Percentiles rank a stretch among this genome's conserved stretches.
phyloP scores from a whole-genome alignment of 2,888 invertebrate genomes.

The Automeris io region DNA sequence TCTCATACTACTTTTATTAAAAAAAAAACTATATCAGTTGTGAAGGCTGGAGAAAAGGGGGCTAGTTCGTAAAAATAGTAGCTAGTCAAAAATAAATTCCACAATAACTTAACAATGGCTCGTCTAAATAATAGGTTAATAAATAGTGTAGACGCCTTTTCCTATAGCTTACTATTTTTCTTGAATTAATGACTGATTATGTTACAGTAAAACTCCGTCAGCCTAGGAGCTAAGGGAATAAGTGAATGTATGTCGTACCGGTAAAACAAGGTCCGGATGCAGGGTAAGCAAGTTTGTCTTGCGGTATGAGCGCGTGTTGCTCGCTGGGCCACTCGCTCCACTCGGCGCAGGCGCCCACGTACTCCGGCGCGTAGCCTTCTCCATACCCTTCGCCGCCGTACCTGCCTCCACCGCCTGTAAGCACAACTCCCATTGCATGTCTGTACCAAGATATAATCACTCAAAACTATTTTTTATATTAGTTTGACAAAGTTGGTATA shows the following conservation, averaged over 20 bases:
- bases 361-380: conserved; percentile 64
- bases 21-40: background rate
- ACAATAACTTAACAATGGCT: no score
- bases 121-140: no score
- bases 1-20: no score
- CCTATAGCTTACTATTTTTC: no score
- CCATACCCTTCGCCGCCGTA: conserved; percentile 68
- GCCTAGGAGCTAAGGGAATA: background rate
- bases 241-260: conserved; percentile 49
- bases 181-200: no score
- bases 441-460: no score
- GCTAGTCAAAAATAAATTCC: no score
- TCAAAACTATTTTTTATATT: no score
- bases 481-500: no score
- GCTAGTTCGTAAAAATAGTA: no score
- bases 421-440: conserved; percentile 1
- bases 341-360: conserved; percentile 65
- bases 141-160: no score
- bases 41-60: no score
- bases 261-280: conserved; percentile 80
- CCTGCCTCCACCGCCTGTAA: conserved; percentile 53
- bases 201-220: background rate
- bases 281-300: conserved; percentile 70
- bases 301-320: conserved; percentile 68
- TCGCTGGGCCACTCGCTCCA: conserved; percentile 69